Evolutionary conservation across 92 coral and sea anemone species (phyloP).

Genomic region (Phenganax subtilis): DNA sequence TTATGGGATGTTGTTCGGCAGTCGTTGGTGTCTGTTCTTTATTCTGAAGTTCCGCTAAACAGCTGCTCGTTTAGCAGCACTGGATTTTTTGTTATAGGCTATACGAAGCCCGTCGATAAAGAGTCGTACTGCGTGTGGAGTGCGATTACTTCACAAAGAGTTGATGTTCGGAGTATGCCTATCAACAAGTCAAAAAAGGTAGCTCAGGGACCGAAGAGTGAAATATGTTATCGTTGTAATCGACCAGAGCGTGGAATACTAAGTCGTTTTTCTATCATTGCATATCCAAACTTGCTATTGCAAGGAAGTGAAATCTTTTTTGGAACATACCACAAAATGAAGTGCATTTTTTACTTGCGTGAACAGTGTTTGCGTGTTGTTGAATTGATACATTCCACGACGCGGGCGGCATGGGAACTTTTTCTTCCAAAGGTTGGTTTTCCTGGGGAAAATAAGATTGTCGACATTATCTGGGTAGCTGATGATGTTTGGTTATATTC

Average conservation of each 20-base stretch:
- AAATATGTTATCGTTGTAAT: slow-evolving; percentile 1
- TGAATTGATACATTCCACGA: too few relatives aligned
- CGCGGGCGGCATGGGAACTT: too few relatives aligned
- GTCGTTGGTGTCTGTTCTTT: not conserved
- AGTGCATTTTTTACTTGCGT: too few relatives aligned
- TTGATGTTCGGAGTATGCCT: not conserved
- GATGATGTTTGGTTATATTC: too few relatives aligned
- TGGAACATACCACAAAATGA: not conserved
- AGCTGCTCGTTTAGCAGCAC: not conserved
- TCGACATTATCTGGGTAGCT: too few relatives aligned
- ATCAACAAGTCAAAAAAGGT: not conserved
- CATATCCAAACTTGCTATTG: too few relatives aligned
- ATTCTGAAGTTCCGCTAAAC: not conserved
- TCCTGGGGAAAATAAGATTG: too few relatives aligned
- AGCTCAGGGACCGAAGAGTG: not conserved
- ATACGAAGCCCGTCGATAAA: not conserved
- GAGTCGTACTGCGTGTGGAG: slow-evolving; percentile 1
- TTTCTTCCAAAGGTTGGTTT: too few relatives aligned
- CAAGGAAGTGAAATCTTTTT: not conserved
- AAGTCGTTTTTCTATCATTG: too few relatives aligned
- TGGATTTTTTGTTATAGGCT: not conserved
- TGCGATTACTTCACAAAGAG: not conserved
- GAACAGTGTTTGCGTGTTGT: too few relatives aligned
- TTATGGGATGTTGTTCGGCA: slow-evolving; percentile 7
- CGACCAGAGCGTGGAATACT: not conserved